These are phyloP conservation scores for Spinus pinus DNA, from an alignment of 2,797 vertebrate species.

Conservation along the genomic window DNA sequence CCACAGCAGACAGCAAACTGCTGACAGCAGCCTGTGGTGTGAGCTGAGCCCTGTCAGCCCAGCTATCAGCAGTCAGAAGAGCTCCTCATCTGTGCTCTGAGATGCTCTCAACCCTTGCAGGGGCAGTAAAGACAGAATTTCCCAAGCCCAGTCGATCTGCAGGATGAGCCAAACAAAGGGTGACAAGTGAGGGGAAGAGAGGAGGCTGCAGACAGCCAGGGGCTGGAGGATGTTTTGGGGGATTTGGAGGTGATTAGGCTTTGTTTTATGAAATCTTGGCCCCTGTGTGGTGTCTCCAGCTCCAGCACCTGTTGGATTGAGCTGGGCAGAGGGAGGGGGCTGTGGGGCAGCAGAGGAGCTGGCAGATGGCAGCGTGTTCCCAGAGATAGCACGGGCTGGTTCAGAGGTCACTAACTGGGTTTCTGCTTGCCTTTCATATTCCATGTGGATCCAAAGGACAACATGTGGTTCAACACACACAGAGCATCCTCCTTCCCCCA, in stretches of 20 bases:
- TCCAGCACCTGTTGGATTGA: neutral
- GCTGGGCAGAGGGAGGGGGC: neutral
- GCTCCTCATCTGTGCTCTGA: neutral
- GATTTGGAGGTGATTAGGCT: neutral
- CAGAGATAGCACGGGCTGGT: slow-evolving; percentile 45
- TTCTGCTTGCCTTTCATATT: slow-evolving; percentile 60
- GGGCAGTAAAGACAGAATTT: neutral
- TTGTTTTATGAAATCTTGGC: neutral
- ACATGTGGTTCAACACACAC: neutral
- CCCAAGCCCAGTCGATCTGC: neutral
- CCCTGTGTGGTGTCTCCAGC: neutral
- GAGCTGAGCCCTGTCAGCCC: neutral
- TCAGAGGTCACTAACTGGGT: slow-evolving; percentile 72
- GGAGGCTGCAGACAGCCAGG: neutral
- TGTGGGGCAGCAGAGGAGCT: rapidly evolving
- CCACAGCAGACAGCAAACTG: neutral
- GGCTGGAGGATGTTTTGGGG: neutral
- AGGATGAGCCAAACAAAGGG: rapidly evolving
- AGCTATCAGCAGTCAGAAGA: neutral
- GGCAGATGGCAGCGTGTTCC: slow-evolving; percentile 49
- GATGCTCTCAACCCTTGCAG: neutral
- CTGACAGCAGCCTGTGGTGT: neutral
- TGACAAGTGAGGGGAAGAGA: neutral
- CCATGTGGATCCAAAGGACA: slow-evolving; percentile 22
- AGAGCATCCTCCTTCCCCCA: neutral